A percentile compares a stretch with the other conserved stretches of the same genome.
Conservation (phyloP, 2,113 vertebrate species). For the Agelaius phoeniceus region DNA sequence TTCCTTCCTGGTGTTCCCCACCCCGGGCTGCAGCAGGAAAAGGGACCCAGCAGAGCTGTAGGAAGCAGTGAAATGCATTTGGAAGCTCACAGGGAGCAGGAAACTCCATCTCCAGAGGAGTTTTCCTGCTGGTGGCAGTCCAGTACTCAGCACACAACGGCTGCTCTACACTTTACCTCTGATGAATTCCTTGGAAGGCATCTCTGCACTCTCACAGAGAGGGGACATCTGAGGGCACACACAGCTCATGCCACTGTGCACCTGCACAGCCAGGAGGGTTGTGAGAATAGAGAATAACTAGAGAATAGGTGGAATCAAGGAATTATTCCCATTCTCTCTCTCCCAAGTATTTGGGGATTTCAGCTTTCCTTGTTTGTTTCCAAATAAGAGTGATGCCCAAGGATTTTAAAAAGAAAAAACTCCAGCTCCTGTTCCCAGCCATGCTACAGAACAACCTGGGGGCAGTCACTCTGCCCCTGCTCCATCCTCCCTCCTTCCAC, state of each 20-base stretch:
- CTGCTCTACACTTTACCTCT: neutral
- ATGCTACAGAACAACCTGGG: neutral
- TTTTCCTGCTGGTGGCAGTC: neutral
- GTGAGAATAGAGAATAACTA: too few relatives aligned
- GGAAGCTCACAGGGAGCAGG: neutral
- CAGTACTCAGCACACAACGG: neutral
- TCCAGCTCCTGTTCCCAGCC: neutral
- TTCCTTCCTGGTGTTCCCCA: neutral
- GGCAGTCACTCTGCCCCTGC: neutral
- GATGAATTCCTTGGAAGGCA: neutral
- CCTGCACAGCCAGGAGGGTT: neutral
- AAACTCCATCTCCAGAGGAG: neutral
- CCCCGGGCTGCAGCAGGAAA: neutral
- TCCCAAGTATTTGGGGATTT: neutral
- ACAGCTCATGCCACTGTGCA: neutral
- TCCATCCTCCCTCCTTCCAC: neutral
- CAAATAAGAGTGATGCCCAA: neutral
- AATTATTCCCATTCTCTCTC: neutral
- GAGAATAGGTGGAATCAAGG: neutral
- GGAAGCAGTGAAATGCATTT: fast-evolving
- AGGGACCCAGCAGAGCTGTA: neutral
- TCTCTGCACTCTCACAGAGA: neutral
- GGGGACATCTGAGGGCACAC: fast-evolving
- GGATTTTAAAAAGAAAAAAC: neutral
- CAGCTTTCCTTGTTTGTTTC: neutral